Conservation (phyloP, 2,888 invertebrate genomes). For the Hirtodrosophila histrioides region DNA sequence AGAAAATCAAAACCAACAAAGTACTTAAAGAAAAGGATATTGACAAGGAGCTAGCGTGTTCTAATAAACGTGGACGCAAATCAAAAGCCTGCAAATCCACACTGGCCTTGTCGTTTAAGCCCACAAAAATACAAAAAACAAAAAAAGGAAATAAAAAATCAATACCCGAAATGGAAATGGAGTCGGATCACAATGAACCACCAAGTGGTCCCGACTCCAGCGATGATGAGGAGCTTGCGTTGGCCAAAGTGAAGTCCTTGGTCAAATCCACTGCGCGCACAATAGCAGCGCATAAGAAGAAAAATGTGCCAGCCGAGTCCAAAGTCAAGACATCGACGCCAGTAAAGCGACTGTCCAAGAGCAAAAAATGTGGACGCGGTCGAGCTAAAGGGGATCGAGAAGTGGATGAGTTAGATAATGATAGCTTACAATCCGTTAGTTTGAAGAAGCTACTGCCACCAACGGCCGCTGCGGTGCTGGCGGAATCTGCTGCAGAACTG, state of each 20-base stretch:
- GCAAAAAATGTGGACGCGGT: conserved; percentile 45
- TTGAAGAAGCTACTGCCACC: conserved; percentile 73
- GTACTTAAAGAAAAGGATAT: conserved; percentile 55
- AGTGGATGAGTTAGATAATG: conserved; percentile 33
- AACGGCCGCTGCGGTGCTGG: conserved; percentile 77
- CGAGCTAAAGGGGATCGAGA: conserved; percentile 33
- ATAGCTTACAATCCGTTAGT: conserved; percentile 51
- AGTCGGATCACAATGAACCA: conserved; percentile 58
- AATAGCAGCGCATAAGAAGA: conserved; percentile 72
- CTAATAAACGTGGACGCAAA: conserved; percentile 60
- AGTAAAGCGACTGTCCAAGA: conserved; percentile 57
- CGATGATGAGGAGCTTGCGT: conserved; percentile 64
- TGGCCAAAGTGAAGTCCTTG: conserved; percentile 57
- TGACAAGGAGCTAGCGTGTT: conserved; percentile 32
- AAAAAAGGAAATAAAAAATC: conserved; percentile 63
- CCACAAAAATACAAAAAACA: conserved; percentile 64
- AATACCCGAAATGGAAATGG: conserved; percentile 47
- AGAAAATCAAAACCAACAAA: conserved; percentile 61
- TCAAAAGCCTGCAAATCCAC: conserved; percentile 49
- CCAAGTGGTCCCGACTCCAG: conserved; percentile 54
- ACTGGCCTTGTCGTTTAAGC: conserved; percentile 25
- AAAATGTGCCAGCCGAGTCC: conserved; percentile 52
- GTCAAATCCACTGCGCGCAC: conserved; percentile 63
- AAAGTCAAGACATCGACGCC: conserved; percentile 63
- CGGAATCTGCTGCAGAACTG: conserved; percentile 78